Conservation (phyloP, 2,888 invertebrate genomes). For the Buathra laborator region DNA sequence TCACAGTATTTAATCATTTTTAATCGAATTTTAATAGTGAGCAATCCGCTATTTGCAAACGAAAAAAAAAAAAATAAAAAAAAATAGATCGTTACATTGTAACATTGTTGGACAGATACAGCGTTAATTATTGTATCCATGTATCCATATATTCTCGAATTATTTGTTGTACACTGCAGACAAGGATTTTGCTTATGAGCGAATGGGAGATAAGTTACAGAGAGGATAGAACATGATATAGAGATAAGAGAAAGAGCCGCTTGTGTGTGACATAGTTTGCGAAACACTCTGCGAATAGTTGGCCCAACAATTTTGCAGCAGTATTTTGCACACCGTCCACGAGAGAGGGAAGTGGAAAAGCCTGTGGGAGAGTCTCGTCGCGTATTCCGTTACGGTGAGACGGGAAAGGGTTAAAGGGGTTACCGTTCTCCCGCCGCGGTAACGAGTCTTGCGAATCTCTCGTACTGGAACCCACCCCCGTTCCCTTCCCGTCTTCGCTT, state of each 20-base stretch:
- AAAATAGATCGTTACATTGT: too few relatives aligned
- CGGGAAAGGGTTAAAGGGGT: conserved; percentile 32
- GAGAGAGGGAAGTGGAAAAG: conserved; percentile 51
- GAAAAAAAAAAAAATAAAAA: too few relatives aligned
- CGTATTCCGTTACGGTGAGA: conserved; percentile 46
- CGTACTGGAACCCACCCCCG: conserved; percentile 38
- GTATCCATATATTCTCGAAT: not conserved
- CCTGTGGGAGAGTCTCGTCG: conserved; percentile 51
- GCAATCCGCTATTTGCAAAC: too few relatives aligned
- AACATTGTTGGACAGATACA: too few relatives aligned
- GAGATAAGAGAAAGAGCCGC: conserved; percentile 3
- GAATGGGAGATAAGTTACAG: not conserved
- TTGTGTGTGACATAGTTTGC: conserved; percentile 77
- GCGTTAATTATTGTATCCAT: too few relatives aligned
- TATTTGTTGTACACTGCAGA: conserved; percentile 6
- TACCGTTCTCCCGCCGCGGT: conserved; percentile 48
- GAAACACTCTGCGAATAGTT: conserved; percentile 78
- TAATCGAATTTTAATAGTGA: too few relatives aligned
- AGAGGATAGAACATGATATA: not conserved
- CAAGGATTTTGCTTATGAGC: not conserved
- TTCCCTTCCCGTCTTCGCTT: conserved; percentile 10
- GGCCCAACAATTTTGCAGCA: conserved; percentile 78
- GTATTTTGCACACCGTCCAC: conserved; percentile 71
- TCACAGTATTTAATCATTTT: too few relatives aligned
- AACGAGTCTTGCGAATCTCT: conserved; percentile 62